Base-by-base conservation (phyloP, 1,140 invertebrate genomes). In the Temnothorax nylanderi region DNA sequence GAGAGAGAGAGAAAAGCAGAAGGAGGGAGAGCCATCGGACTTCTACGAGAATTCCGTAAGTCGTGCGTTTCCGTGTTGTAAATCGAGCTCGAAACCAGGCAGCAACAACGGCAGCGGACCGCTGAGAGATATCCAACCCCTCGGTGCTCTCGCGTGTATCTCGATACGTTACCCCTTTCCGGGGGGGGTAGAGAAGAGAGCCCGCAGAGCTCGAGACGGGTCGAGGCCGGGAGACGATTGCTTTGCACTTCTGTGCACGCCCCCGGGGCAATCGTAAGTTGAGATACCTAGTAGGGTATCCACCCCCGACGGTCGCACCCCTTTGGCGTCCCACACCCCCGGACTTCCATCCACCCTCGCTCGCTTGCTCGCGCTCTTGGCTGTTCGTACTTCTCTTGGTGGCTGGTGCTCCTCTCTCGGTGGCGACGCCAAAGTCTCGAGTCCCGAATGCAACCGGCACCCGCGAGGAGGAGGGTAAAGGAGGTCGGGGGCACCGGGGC, bases 181-280 rank as follows among this genome's bases (percentile, higher is more conserved):
- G 76, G 72, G 51, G n/a, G n/a, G 51, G 62, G 64, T 6, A 76
- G 82, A 85, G 74, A 78, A 85, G 84, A 85, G 84, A 90, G 80
- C 78, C 81, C 89, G 84, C 75, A 90, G 75, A 84, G 89, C 89
- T 76, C 62, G 80, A 71, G 82, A 85, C 74, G 72, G 89, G 84
- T 90, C 89, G 89, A 90, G 81, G 77, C 51, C 10, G 76, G 78
- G 87, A 90, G 87, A 91, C 90, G 90, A 91, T 91, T 90, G 90
- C 90, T 91, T 91, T 90, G 90, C 90, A 90, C 90, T 91, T 91
- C 89, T 89, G 90, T 90, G 90, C 90, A 90, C 90, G 89, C 90
- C 89, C 89, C 87, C 89, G 84, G 84, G 90, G 90, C 89, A 91
- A 91, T 91, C 90, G 89, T 90, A 88, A 91, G 87, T 91, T 88